Evolutionary conservation across 2,888 invertebrate species (phyloP).

Genomic region (Microchrysa polita): DNA sequence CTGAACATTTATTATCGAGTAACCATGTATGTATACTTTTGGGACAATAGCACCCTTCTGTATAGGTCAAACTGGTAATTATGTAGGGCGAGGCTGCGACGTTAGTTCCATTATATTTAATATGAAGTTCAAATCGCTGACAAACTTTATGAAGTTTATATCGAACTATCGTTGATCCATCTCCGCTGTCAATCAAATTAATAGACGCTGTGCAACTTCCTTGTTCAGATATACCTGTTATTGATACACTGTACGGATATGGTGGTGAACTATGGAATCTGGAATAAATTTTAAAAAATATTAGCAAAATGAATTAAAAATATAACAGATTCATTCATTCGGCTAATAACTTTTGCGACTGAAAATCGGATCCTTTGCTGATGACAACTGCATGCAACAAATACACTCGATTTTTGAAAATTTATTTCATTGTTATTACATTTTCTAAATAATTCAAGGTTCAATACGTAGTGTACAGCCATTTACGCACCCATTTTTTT

Average conservation of each 20-base stretch:
- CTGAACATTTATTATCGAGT: conserved; percentile 71
- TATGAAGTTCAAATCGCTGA: conserved; percentile 73
- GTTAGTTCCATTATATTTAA: conserved; percentile 66
- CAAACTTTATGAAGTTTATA: conserved; percentile 84
- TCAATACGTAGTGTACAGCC: too few species aligned
- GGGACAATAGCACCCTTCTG: conserved; percentile 89
- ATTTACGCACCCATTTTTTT: too few species aligned
- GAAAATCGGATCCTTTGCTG: too few species aligned
- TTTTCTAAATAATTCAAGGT: too few species aligned
- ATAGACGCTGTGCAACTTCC: conserved; percentile 76
- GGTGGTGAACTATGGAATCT: conserved; percentile 70
- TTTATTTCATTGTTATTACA: too few species aligned
- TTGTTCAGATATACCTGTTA: conserved; percentile 69
- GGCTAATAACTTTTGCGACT: too few species aligned
- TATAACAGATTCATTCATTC: too few species aligned
- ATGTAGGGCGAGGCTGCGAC: conserved; percentile 61
- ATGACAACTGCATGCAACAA: too few species aligned
- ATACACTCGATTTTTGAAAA: too few species aligned
- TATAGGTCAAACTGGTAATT: conserved; percentile 69
- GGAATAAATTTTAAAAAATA: conserved; percentile 53
- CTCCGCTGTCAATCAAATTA: conserved; percentile 82
- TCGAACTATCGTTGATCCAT: conserved; percentile 84
- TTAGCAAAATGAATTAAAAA: too few species aligned
- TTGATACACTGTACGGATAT: conserved; percentile 66
- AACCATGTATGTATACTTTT: conserved; percentile 73